Percentiles rank a stretch among this genome's conserved stretches.
phyloP scores from a whole-genome alignment of 2,797 vertebrate genomes.

The Pelodytes ibericus region DNA sequence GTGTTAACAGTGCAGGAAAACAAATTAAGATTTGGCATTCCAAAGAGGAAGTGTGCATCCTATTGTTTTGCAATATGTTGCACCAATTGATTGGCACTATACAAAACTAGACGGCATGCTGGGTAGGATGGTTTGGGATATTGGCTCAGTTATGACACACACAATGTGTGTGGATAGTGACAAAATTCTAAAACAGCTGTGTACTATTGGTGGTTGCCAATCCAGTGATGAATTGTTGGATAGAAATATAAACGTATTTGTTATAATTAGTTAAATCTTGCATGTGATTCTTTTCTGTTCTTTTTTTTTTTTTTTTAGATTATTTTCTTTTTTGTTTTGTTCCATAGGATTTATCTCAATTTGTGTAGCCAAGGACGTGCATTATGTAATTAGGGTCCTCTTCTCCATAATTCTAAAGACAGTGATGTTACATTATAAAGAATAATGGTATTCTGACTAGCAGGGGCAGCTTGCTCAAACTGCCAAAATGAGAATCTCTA shows the following conservation, averaged over 20 bases:
- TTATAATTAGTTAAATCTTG: constrained; percentile 26
- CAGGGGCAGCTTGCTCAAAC: constrained; percentile 21
- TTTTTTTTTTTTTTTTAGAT: neutral
- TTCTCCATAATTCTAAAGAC: constrained; percentile 55
- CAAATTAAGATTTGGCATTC: too few species aligned
- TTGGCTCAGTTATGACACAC: too few species aligned
- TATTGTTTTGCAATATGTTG: too few species aligned
- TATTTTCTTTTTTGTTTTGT: neutral
- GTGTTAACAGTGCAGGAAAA: too few species aligned
- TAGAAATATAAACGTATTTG: neutral
- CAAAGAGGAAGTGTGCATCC: too few species aligned
- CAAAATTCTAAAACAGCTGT: too few species aligned
- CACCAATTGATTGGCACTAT: too few species aligned
- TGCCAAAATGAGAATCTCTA: constrained; percentile 36
- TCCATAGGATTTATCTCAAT: constrained; percentile 25
- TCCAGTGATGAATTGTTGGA: neutral
- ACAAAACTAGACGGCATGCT: too few species aligned
- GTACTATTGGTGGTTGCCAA: neutral
- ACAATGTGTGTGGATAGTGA: too few species aligned
- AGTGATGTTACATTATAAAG: constrained; percentile 52
- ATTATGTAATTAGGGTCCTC: constrained; percentile 53
- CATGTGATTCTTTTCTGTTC: neutral
- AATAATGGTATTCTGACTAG: constrained; percentile 43
- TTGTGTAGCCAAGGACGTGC: constrained; percentile 50
- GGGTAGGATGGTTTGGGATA: too few species aligned